Evolutionary conservation across 2,888 invertebrate genomes (phyloP).

Genomic region (Epiblema foenella): DNA sequence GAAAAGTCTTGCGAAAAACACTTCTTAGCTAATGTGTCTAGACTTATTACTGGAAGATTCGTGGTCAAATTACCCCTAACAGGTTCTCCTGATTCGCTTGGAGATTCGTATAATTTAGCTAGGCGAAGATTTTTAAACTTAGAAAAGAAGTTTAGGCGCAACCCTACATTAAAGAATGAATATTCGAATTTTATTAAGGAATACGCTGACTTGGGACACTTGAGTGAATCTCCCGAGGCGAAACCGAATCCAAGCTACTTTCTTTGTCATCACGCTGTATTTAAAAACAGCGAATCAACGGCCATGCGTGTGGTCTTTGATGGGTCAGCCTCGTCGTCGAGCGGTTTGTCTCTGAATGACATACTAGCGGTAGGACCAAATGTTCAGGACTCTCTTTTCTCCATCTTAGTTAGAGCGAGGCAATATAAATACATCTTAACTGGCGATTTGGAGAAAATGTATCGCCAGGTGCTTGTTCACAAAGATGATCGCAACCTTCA

Average conservation of each 20-base stretch:
- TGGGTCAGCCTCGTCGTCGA: too few species aligned
- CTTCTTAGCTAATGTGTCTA: slow-evolving; percentile 33
- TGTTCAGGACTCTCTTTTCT: slow-evolving; percentile 27
- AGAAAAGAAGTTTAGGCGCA: slow-evolving; percentile 36
- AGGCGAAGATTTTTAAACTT: slow-evolving; percentile 41
- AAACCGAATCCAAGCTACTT: slow-evolving; percentile 11
- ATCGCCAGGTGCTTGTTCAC: slow-evolving; percentile 7
- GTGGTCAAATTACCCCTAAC: slow-evolving; percentile 30
- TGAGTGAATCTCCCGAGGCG: slow-evolving; percentile 20
- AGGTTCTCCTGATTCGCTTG: slow-evolving; percentile 40
- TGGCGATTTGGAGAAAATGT: slow-evolving; percentile 33
- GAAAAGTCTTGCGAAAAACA: slow-evolving; percentile 23
- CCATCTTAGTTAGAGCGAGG: slow-evolving; percentile 24
- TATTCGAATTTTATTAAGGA: slow-evolving; percentile 46
- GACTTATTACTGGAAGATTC: slow-evolving; percentile 22
- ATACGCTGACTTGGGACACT: slow-evolving; percentile 39
- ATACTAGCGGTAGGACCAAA: slow-evolving; percentile 28
- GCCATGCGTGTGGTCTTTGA: too few species aligned
- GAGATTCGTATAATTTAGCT: slow-evolving; percentile 43
- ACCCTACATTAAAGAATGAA: slow-evolving; percentile 24
- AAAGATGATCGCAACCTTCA: slow-evolving; percentile 30
- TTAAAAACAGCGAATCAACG: too few species aligned
- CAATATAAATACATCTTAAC: slow-evolving; percentile 25
- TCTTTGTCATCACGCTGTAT: too few species aligned
- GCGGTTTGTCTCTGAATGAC: slow-evolving; percentile 23